Evolutionary conservation across 2,797 vertebrate genomes (phyloP).

Genomic region (Microctenopoma lineatum): DNA sequence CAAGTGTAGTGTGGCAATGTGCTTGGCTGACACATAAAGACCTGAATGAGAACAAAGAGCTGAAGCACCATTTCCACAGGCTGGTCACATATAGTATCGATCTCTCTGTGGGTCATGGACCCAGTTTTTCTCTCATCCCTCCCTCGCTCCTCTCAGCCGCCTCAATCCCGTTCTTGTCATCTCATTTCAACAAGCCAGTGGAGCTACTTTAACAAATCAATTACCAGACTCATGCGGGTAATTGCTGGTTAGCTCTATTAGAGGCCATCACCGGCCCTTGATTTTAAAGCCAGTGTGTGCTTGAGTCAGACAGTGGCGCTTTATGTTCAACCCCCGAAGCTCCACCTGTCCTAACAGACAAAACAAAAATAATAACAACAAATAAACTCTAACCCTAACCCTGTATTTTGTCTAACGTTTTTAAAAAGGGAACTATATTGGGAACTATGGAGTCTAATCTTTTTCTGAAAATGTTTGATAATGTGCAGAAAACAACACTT

Average conservation of each 20-base stretch:
- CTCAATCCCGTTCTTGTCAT: constrained; percentile 57
- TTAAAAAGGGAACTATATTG: too few species aligned
- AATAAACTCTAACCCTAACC: too few species aligned
- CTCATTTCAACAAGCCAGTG: constrained; percentile 47
- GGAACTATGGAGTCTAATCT: too few species aligned
- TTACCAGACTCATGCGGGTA: constrained; percentile 52
- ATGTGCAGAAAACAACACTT: too few species aligned
- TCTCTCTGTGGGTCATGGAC: constrained; percentile 37
- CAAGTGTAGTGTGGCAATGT: constrained; percentile 15
- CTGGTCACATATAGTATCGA: constrained; percentile 58
- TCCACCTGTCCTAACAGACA: neutral
- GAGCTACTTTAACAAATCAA: constrained; percentile 64
- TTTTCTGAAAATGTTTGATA: too few species aligned
- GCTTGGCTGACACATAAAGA: constrained; percentile 31
- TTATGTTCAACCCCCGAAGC: neutral
- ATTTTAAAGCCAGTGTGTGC: constrained; percentile 9
- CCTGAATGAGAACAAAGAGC: constrained; percentile 50
- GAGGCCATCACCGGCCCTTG: neutral
- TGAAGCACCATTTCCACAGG: constrained; percentile 45
- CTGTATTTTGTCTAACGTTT: too few species aligned
- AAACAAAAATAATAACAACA: too few species aligned
- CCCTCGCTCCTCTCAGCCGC: constrained; percentile 12
- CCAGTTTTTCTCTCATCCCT: neutral
- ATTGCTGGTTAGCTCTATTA: constrained; percentile 19
- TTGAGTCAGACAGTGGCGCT: constrained; percentile 21